Conservation (phyloP, 2,888 invertebrate species). For the Acanthosepion pharaonis region DNA sequence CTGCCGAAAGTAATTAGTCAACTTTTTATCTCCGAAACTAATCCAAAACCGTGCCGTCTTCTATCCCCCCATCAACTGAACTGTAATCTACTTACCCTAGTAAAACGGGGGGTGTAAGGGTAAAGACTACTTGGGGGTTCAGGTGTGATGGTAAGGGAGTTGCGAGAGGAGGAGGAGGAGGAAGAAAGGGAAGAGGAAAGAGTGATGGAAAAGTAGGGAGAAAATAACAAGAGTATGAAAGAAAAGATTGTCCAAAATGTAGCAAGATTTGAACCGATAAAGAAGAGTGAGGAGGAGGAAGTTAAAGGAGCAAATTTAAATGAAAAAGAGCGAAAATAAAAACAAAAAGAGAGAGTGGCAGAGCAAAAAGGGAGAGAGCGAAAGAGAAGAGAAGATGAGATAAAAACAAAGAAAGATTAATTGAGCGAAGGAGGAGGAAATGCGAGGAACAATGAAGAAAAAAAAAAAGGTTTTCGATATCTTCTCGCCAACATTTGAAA, state of each 20-base stretch:
- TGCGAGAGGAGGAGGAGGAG: background rate
- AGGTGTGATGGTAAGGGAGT: background rate
- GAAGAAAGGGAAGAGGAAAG: background rate
- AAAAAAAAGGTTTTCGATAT: too few species aligned
- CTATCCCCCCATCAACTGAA: background rate
- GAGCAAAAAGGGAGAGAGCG: too few species aligned
- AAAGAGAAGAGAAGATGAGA: too few species aligned
- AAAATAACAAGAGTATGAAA: background rate
- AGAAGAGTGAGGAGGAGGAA: background rate
- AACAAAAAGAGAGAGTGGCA: background rate
- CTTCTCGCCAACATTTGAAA: too few species aligned
- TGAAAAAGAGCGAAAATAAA: background rate
- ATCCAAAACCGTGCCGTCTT: background rate
- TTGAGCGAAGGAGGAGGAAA: too few species aligned
- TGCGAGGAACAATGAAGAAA: too few species aligned
- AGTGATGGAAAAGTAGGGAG: background rate
- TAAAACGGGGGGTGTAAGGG: background rate
- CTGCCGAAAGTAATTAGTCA: slow-evolving; percentile 20
- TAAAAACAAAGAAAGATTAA: too few species aligned
- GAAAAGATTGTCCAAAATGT: background rate
- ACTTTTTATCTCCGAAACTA: background rate
- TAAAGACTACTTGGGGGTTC: background rate
- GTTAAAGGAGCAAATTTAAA: background rate
- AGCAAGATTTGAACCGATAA: background rate
- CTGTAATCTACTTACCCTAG: background rate